Evolutionary conservation across 2,113 vertebrate species (phyloP), one percentile per base, ranked within the genome.

Genomic region (Zapornia atra): DNA sequence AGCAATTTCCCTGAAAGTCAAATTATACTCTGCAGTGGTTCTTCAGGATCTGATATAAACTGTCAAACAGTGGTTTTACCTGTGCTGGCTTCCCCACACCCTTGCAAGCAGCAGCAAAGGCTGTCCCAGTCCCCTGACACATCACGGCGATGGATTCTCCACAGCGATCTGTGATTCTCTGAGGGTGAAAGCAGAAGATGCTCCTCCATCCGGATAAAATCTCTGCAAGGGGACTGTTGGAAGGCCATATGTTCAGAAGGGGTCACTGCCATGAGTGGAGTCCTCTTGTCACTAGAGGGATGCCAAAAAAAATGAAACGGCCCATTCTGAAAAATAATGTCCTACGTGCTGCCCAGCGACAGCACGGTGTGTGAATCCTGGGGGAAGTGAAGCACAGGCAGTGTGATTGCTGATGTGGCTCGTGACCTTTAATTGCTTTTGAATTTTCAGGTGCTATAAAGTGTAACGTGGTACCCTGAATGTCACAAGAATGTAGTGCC

Each of bases 361-460:
- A 61, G 9, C 6, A 48, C 34, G 48, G 2, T 0, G 5, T 7
- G 16, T 36, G 36, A 53, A 40, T 25, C 28, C 24, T 2, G 1
- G 34, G 8, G 31, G 82, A 66, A n/a, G 40, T 38, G 59, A 48
- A 59, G 77, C 7, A 0, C 65, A 66, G 65, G 24, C 75, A 36
- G 4, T 50, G 88, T 21, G 85, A 16, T 33, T 63, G 2, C 3
- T 31, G 76, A n/a, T 83, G 86, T 29, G 82, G 50, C 80, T 88
- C 86, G 3, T 59, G 85, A 46, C 86, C 63, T 86, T 76, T 36
- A 26, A 50, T 6, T 76, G 71, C 44, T 82, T 51, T 48, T 64
- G 90, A 69, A 31, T 64, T 75, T 93, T 71, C 12, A 12, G 83
- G 42, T 54, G 64, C 54, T 86, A 9, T 33, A 7, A 56, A 31